Evolutionary conservation across 2,113 vertebrate species (phyloP), one percentile per base, ranked within the genome.

Genomic region (Noctilio leporinus): DNA sequence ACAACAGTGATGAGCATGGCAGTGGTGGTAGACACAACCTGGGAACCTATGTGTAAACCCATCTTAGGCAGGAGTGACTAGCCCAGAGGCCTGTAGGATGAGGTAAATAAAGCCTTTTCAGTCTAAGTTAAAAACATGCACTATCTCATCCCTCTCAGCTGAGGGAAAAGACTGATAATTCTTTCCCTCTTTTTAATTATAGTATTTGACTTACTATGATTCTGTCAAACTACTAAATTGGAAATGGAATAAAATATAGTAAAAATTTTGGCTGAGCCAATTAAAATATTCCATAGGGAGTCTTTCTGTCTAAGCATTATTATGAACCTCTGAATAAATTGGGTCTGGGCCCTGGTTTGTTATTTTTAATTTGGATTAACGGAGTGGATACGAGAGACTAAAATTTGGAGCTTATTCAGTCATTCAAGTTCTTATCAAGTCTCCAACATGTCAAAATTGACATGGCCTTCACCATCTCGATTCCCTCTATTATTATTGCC

Each of bases 201-300:
- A 86, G 92, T 95, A 90, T 95, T 95, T 96, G 95, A 96, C 92
- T 96, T 94, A 93, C 81, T 83, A 95, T 86, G 76, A 82, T 92
- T 96, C 95, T 94, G 84, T 96, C 94, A 96, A 88, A 93, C 85
- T 94, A 82, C 92, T 96, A 97, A 97, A 97, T 95, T 97, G 49
- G 84, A 95, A 97, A 96, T 86, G 62, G 72, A 94, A 96, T 96
- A 96, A 97, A 95, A 96, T 93, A 94, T 55, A 95, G 67, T 92
- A 88, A 43, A 94, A 95, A 96, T 88, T 95, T 97, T 95, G 91
- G 81, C 93, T 94, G 92, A 96, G 91, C 92, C 96, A 95, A 97
- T 97, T 97, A 96, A 97, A 96, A 95, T 96, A 97, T 97, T 95
- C 97, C 95, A 88, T 82, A 95, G 95, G 89, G 97, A 97, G 95